phyloP scores from a whole-genome alignment of 2,888 invertebrate species.

The Patella pellucida region DNA sequence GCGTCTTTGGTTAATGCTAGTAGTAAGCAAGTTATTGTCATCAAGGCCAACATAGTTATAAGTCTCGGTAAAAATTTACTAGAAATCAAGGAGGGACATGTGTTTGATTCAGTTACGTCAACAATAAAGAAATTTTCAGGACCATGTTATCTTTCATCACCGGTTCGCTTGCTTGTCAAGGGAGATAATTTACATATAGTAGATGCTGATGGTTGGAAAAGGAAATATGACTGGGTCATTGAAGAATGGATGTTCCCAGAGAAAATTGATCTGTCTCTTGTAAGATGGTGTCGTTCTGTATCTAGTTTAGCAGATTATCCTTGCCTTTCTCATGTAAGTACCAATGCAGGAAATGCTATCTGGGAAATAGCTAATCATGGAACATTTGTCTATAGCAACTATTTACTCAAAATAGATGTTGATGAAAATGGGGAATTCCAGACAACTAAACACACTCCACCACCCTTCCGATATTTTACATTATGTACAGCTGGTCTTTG shows the following conservation, averaged over 20 bases:
- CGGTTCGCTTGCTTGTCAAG: slow-evolving; percentile 25
- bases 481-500: slow-evolving; percentile 17
- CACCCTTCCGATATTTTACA: slow-evolving; percentile 23
- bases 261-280: slow-evolving; percentile 26
- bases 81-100: slow-evolving; percentile 25
- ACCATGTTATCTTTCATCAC: slow-evolving; percentile 25
- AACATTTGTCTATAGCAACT: neutral
- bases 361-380: slow-evolving; percentile 19
- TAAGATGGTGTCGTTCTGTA: slow-evolving; percentile 26
- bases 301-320: slow-evolving; percentile 24
- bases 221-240: slow-evolving; percentile 18
- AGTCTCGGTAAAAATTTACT: slow-evolving; percentile 18
- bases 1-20: slow-evolving; percentile 22
- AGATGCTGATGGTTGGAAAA: slow-evolving; percentile 26
- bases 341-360: slow-evolving; percentile 15
- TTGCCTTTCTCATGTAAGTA: slow-evolving; percentile 22
- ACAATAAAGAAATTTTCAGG: slow-evolving; percentile 27
- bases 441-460: slow-evolving; percentile 19
- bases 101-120: slow-evolving; percentile 18
- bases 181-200: slow-evolving; percentile 23
- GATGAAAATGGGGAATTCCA: slow-evolving; percentile 10
- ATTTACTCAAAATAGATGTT: slow-evolving; percentile 11
- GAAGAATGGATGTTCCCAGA: slow-evolving; percentile 19
- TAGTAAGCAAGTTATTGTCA: slow-evolving; percentile 15
- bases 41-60: slow-evolving; percentile 24